Conservation (phyloP, 2,113 vertebrate species). For the Sapajus apella region DNA sequence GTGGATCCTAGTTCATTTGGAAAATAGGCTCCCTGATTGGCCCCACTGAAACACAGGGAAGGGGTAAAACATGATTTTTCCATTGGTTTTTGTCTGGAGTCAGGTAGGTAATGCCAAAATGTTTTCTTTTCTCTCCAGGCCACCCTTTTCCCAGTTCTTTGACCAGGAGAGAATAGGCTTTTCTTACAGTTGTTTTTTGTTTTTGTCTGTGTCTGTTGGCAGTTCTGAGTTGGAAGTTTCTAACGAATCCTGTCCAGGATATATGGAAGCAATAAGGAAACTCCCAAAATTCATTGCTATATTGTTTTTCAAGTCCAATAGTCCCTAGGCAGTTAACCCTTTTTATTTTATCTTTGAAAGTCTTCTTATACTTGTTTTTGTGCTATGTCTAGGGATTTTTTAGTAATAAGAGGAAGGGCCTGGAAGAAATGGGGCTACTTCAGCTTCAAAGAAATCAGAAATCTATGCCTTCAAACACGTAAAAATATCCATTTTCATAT, state of each 20-base stretch:
- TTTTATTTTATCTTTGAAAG: background rate
- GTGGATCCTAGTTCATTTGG: too few relatives aligned
- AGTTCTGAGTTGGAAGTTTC: background rate
- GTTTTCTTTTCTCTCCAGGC: background rate
- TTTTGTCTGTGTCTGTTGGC: background rate
- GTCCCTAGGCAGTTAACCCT: background rate
- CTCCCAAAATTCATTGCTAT: background rate
- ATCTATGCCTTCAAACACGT: background rate
- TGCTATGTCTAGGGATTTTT: background rate
- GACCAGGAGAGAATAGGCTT: background rate
- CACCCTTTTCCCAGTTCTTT: background rate
- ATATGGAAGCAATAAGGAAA: background rate
- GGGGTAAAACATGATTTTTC: background rate
- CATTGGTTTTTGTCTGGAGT: background rate
- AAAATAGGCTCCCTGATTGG: too few relatives aligned
- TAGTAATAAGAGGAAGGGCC: background rate
- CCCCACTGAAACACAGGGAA: background rate
- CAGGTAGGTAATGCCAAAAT: background rate
- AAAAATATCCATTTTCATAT: background rate
- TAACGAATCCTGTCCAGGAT: background rate
- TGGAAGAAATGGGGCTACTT: background rate
- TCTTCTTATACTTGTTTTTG: background rate
- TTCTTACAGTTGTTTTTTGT: background rate
- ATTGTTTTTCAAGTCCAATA: background rate
- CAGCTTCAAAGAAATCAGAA: background rate